Evolutionary conservation across 2,888 invertebrate genomes (phyloP), one percentile per base, ranked within the genome.

Genomic region (Acanthosepion esculentum): DNA sequence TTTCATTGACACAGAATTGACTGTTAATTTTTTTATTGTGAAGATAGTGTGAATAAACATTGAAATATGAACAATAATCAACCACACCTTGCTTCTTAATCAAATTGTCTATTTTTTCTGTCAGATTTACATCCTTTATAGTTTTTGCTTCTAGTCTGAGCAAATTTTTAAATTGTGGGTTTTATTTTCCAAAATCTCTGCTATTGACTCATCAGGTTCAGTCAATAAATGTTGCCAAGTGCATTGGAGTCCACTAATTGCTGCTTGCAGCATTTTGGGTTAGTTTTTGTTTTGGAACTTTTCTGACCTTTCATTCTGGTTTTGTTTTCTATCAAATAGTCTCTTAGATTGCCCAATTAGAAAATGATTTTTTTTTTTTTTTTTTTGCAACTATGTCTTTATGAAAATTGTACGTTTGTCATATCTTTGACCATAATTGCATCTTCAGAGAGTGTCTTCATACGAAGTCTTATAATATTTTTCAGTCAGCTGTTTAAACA

Each of bases 191-290:
- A 55, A 15, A 55, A 53, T 53, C 20, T 20, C 18, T 55, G 5
- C 20, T 20, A 18, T 55, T 55, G 55, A 55, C 18, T 55, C 10
- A 78, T n/a, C n/a, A 29, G n/a, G n/a, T 78, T 78, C n/a, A 78
- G 78, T 78, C 78, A 15, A 78, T 78, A 78, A 78, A 78, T 78
- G 78, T 78, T 78, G 78, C n/a, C n/a, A n/a, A n/a, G 78, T 78
- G 12, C 78, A n/a, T 78, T 78, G 29, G n/a, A n/a, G n/a, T 10
- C 10, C 7, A 78, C 78, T 78, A 78, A 78, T 78, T 78, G 78
- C 15, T 3, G 18, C n/a, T 78, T 78, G 78, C 7, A 10, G 15
- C 55, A 18, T 20, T 55, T n/a, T 78, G 8, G n/a, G 78, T 78
- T n/a, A 7, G 78, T 78, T 78, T 78, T 78, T 78, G n/a, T 29